Percentiles rank a stretch among this genome's conserved stretches.
Conservation (phyloP, 2,113 vertebrate species). For the Apodemus speciosus region DNA sequence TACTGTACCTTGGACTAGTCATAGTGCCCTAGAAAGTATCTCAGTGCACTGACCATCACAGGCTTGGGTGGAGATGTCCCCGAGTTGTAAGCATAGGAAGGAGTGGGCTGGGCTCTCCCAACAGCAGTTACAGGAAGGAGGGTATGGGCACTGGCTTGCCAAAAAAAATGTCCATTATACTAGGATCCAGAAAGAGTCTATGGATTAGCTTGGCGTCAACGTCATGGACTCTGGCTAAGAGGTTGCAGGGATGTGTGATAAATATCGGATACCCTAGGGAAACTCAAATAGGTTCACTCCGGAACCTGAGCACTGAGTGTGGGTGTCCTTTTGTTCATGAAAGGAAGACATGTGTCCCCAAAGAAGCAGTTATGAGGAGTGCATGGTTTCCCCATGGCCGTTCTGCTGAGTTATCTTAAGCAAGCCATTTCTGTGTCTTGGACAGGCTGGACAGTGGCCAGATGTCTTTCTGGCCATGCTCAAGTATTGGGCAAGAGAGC, state of each 20-base stretch:
- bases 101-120: background rate
- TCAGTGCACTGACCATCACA: too few relatives aligned
- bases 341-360: background rate
- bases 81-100: background rate
- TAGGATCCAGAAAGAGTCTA: conserved; percentile 52
- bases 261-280: conserved; percentile 41
- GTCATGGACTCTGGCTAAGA: conserved; percentile 43
- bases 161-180: conserved; percentile 2
- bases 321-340: background rate
- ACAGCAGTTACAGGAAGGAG: conserved; percentile 2
- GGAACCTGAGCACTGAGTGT: background rate
- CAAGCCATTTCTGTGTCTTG: conserved; percentile 31
- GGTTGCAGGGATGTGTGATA: conserved; percentile 41
- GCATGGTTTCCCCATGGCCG: background rate
- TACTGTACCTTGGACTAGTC: background rate
- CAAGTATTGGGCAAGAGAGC: background rate
- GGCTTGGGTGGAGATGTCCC: background rate
- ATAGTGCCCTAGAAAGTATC: background rate
- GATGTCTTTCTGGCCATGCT: background rate
- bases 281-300: background rate
- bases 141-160: background rate
- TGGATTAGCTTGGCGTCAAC: conserved; percentile 62
- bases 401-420: conserved; percentile 17
- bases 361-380: background rate
- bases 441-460: background rate